Percentiles rank a stretch among this genome's conserved stretches.
Evolutionary conservation across 2,888 invertebrate genomes (phyloP).

Genomic region (Chorisops tibialis): DNA sequence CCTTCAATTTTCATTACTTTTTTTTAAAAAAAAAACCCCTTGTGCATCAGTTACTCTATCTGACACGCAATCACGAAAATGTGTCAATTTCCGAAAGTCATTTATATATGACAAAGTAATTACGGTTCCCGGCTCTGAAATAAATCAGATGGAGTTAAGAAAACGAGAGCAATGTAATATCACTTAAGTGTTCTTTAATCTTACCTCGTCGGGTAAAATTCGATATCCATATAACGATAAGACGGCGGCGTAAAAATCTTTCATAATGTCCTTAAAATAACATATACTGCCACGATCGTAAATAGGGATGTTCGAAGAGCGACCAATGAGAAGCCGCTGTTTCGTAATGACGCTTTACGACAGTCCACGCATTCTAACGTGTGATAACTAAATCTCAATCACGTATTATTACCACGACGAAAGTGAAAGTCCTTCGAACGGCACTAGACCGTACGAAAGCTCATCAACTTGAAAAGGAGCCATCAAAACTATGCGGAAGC

Average conservation of each 20-base stretch:
- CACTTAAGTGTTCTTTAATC: constrained; percentile 15
- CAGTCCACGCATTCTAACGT: background rate
- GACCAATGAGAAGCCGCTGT: too few relatives aligned
- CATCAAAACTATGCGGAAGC: constrained; percentile 17
- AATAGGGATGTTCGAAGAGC: too few relatives aligned
- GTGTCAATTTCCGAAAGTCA: constrained; percentile 5
- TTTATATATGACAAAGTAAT: background rate
- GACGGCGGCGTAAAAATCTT: background rate
- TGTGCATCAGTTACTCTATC: background rate
- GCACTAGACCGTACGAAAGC: too few relatives aligned
- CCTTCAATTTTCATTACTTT: background rate
- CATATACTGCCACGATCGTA: too few relatives aligned
- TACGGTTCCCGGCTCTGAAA: background rate
- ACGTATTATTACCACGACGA: background rate
- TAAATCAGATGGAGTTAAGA: background rate
- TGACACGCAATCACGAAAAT: constrained; percentile 3
- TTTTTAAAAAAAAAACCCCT: background rate
- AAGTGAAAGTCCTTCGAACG: background rate
- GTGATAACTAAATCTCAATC: background rate
- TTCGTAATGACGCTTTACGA: background rate
- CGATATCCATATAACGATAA: constrained; percentile 6
- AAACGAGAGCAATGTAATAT: constrained; percentile 7
- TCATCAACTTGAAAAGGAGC: too few relatives aligned
- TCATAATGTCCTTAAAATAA: too few relatives aligned
- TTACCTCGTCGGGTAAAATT: background rate